A percentile compares a stretch with the other conserved stretches of the same genome.
Evolutionary conservation across 2,113 vertebrate genomes (phyloP).

Genomic region (Antigone vipio): DNA sequence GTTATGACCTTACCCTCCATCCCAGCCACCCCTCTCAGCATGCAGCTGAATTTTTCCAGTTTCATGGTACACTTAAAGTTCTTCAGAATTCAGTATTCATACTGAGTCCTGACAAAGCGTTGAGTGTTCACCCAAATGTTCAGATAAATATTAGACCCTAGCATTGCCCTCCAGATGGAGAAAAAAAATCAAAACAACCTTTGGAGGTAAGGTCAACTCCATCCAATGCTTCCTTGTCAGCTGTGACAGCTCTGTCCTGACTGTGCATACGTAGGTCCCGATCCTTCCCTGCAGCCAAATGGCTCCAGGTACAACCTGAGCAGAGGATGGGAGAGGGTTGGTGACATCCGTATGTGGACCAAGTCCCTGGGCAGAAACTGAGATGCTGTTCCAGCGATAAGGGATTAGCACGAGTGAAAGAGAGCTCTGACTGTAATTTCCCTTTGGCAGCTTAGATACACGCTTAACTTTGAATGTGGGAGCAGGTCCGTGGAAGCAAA

Average conservation of each 20-base stretch:
- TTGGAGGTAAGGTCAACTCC: constrained; percentile 12
- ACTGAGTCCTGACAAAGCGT: constrained; percentile 48
- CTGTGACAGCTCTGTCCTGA: background rate
- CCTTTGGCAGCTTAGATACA: background rate
- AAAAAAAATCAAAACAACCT: constrained; percentile 8
- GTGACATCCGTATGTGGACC: background rate
- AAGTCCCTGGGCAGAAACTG: background rate
- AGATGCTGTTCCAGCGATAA: background rate
- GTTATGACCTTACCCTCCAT: constrained; percentile 35
- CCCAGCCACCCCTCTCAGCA: constrained; percentile 46
- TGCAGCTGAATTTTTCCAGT: constrained; percentile 60
- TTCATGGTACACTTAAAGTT: constrained; percentile 56
- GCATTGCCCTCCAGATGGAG: background rate
- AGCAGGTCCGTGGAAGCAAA: background rate
- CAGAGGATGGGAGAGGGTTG: background rate
- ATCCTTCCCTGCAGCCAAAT: background rate
- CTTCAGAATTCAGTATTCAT: constrained; percentile 58
- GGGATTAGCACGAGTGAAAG: background rate
- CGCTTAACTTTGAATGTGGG: background rate
- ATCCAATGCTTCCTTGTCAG: background rate
- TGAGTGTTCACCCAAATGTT: constrained; percentile 44
- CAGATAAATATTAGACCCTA: constrained; percentile 44
- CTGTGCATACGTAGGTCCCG: background rate
- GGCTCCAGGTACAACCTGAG: background rate
- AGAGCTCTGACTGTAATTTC: constrained; percentile 26